Base-by-base conservation (phyloP, 2,888 invertebrate species). In the Polia nebulosa region DNA sequence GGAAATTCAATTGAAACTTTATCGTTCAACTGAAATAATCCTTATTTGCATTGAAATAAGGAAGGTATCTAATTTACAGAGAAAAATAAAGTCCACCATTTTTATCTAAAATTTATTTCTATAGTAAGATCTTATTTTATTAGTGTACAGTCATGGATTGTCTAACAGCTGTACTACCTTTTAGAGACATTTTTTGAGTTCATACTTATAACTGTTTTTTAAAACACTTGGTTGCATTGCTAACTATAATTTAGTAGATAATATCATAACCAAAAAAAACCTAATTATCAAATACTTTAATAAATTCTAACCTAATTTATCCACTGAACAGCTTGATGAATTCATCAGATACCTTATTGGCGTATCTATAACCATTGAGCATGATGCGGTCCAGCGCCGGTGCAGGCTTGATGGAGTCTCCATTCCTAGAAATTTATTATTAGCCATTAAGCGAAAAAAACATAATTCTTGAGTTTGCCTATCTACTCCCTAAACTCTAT, bases 341-440 rank as follows among this genome's bases (percentile, higher is more conserved):
- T 55, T 89, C 88, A 72, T 92, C 92, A 6, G 88, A 85, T 27
- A 92, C 83, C 63, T 89, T 86, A 56, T 76, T 89, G 17, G 88
- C 87, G 65, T 90, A 91, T 20, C 90, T 84, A 67, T 89, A 86
- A 0, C 89, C 90, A 67, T 82, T 89, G 51, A 90, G 81, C 20
- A 87, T 68, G 4, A 90, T 72, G 0, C 90, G 78, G 32, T 87
- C 86, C 7, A 88, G 51, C 1, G 87, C 85, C 0, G 91, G 86
- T 5, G 88, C 90, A 22, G 87, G 87, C 62, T 88, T 72, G 39
- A 82, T 82, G 1, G 83, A 83, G 62, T 83, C 83, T 15, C 83
- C 83, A 7, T 68, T 58, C 51, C 83, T 83, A 66, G 17, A 68
- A 61, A 56, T 17, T n/a, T 2, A 6, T n/a, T 9, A 29, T n/a